A percentile compares a stretch with the other conserved stretches of the same genome.
phyloP scores from a whole-genome alignment of 2,888 invertebrate species.

The Cryptocephalus moraei region DNA sequence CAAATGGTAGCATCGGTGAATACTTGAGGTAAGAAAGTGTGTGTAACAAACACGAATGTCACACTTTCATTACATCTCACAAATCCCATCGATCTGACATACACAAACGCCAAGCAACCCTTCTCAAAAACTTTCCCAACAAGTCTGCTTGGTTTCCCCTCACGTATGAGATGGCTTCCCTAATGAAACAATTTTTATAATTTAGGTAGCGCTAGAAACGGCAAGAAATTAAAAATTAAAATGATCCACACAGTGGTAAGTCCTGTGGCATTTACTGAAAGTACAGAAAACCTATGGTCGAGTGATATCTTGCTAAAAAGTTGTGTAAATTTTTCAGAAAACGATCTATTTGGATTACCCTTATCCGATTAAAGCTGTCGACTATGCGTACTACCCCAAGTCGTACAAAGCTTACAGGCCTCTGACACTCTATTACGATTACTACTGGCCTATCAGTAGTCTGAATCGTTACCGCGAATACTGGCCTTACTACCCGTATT shows the following conservation, averaged over 20 bases:
- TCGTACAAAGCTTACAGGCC: slow-evolving; percentile 22
- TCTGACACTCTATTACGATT: slow-evolving; percentile 21
- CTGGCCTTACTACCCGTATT: slow-evolving; percentile 22
- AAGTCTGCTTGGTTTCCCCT: no score
- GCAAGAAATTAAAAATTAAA: neutral
- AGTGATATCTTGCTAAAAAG: neutral
- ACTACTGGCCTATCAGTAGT: slow-evolving; percentile 23
- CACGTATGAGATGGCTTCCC: no score
- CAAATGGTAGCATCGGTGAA: no score
- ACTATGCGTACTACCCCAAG: slow-evolving; percentile 20
- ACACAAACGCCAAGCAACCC: neutral
- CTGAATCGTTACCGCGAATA: slow-evolving; percentile 19
- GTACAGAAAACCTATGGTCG: no score
- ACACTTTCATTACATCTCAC: no score
- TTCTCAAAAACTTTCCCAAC: no score
- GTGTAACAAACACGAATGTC: no score
- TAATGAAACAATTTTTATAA: no score
- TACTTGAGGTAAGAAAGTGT: no score
- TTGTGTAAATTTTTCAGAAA: slow-evolving; percentile 16
- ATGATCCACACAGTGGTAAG: slow-evolving; percentile 7
- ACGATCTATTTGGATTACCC: slow-evolving; percentile 21
- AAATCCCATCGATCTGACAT: neutral
- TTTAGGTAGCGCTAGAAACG: no score
- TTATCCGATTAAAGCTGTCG: slow-evolving; percentile 14
- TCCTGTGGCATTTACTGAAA: neutral